A percentile compares a stretch with the other conserved stretches of the same genome.
Evolutionary conservation across 1,140 invertebrate genomes (phyloP).

Genomic region (Lamellibrachia luymesi): DNA sequence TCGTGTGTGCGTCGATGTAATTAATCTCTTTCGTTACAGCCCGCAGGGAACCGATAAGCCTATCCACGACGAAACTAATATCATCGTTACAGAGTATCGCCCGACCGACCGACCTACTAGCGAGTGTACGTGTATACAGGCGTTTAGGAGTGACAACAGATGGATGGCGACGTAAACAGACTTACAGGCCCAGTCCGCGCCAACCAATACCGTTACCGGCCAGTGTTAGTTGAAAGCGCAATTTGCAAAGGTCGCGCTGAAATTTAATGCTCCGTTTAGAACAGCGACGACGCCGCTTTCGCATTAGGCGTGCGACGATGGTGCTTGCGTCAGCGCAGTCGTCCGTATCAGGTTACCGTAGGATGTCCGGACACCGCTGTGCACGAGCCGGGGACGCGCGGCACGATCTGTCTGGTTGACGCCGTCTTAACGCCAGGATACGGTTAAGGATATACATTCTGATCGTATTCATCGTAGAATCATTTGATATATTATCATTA

Average conservation of each 20-base stretch:
- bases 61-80: background rate
- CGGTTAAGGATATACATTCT: too few relatives aligned
- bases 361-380: background rate
- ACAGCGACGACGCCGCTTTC: background rate
- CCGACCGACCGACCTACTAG: background rate
- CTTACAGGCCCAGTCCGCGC: background rate
- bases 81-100: background rate
- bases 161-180: background rate
- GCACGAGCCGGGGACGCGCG: too few relatives aligned
- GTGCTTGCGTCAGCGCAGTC: background rate
- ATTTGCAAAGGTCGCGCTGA: background rate
- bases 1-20: background rate
- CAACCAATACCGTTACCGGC: background rate
- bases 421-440: too few relatives aligned
- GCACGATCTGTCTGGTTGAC: too few relatives aligned
- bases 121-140: background rate
- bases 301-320: background rate
- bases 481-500: too few relatives aligned
- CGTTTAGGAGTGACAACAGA: background rate
- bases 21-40: background rate
- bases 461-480: too few relatives aligned
- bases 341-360: background rate
- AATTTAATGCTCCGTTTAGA: background rate
- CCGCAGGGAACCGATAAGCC: background rate
- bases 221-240: background rate